A percentile compares a stretch with the other conserved stretches of the same genome.
Evolutionary conservation across 2,797 vertebrate genomes (phyloP).

Genomic region (Pantherophis alleghaniensis): DNA sequence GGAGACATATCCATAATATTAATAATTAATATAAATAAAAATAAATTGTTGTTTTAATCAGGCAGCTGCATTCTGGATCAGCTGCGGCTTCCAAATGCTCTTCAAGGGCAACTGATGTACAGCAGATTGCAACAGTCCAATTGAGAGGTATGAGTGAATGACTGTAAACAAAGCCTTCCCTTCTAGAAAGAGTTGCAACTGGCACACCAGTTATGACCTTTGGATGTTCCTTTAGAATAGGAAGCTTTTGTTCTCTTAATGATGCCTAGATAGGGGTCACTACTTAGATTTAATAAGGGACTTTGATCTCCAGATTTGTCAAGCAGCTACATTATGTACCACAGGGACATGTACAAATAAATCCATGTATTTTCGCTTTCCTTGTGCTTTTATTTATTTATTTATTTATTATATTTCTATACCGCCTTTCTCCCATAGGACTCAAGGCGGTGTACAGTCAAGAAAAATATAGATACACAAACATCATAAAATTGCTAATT

Average conservation of each 20-base stretch:
- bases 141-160: not conserved
- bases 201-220: not conserved
- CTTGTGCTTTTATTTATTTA: not conserved
- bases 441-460: no score
- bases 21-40: no score
- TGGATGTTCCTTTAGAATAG: not conserved
- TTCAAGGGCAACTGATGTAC: not conserved
- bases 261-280: not conserved
- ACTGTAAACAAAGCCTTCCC: not conserved
- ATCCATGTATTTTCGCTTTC: not conserved
- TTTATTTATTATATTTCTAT: no score
- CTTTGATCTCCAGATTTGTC: conserved; percentile 19
- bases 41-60: not conserved
- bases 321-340: not conserved
- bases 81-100: not conserved
- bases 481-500: no score
- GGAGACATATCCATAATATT: not conserved
- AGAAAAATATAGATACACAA: no score
- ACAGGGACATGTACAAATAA: conserved; percentile 18
- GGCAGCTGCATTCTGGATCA: not conserved
- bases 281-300: not conserved
- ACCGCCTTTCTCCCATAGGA: no score
- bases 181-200: not conserved
- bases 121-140: not conserved
- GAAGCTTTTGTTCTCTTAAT: conserved; percentile 7